These are phyloP conservation scores for Sternarchorhynchus goeldii DNA, from an alignment of 2,797 vertebrate species.

Conservation along the genomic window DNA sequence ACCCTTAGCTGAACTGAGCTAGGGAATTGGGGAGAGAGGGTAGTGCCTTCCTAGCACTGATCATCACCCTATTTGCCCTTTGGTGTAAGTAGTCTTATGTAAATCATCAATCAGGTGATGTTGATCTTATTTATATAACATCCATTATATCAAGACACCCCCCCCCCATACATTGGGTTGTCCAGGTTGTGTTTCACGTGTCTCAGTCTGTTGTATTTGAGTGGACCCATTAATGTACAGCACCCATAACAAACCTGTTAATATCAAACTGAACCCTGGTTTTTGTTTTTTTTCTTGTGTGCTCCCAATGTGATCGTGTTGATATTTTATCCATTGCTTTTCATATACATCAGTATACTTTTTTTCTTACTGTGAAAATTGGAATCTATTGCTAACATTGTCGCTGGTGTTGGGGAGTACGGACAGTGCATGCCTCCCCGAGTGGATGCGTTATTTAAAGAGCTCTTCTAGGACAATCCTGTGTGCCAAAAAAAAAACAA, in stretches of 20 bases:
- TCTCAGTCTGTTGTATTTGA: neutral
- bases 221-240: neutral
- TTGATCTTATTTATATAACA: too few relatives aligned
- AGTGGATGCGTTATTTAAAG: conserved; percentile 57
- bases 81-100: neutral
- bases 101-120: too few relatives aligned
- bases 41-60: neutral
- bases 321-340: conserved; percentile 55
- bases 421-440: conserved; percentile 44
- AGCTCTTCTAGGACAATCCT: conserved; percentile 74
- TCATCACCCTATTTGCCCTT: neutral
- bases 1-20: too few relatives aligned
- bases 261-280: conserved; percentile 32
- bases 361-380: conserved; percentile 78
- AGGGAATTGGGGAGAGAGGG: too few relatives aligned
- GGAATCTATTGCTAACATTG: conserved; percentile 68
- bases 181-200: neutral
- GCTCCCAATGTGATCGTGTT: conserved; percentile 57
- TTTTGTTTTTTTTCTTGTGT: conserved; percentile 46
- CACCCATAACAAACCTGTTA: neutral
- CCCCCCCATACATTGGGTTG: neutral
- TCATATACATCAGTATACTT: conserved; percentile 50
- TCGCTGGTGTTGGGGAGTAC: conserved; percentile 64
- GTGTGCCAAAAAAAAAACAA: conserved; percentile 79
- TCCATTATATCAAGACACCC: too few relatives aligned